phyloP scores from a whole-genome alignment of 2,113 vertebrate species.

The Mormyrus iriodes region DNA sequence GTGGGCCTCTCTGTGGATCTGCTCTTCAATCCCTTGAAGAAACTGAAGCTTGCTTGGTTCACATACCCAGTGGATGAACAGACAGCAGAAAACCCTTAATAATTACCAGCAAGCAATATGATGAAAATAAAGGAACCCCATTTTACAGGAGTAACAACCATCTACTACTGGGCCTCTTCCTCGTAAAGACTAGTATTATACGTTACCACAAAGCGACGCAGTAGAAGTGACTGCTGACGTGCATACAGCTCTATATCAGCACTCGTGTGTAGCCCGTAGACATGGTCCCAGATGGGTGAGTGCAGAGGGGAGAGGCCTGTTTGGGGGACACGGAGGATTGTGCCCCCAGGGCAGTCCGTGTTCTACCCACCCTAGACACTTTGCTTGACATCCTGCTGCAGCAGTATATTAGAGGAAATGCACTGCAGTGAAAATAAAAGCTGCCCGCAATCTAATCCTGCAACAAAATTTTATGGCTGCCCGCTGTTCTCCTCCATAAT shows the following conservation, averaged over 20 bases:
- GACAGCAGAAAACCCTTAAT: neutral
- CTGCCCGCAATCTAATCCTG: constrained; percentile 33
- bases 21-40: neutral
- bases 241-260: neutral
- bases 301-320: neutral
- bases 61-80: neutral
- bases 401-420: constrained; percentile 30
- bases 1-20: neutral
- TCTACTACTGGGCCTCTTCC: no score
- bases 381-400: neutral
- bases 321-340: neutral
- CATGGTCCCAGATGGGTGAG: neutral
- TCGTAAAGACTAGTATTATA: neutral
- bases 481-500: constrained; percentile 29
- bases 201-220: neutral
- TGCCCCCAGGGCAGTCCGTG: neutral
- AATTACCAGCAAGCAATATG: neutral
- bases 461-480: constrained; percentile 37
- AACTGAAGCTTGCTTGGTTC: neutral
- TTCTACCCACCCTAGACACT: neutral
- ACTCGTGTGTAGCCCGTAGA: neutral
- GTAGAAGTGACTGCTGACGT: neutral
- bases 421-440: neutral
- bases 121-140: neutral
- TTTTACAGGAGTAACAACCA: no score